A percentile compares a stretch with the other conserved stretches of the same genome.
Conservation (phyloP, 2,113 vertebrate species). For the Ovibos moschatus region DNA sequence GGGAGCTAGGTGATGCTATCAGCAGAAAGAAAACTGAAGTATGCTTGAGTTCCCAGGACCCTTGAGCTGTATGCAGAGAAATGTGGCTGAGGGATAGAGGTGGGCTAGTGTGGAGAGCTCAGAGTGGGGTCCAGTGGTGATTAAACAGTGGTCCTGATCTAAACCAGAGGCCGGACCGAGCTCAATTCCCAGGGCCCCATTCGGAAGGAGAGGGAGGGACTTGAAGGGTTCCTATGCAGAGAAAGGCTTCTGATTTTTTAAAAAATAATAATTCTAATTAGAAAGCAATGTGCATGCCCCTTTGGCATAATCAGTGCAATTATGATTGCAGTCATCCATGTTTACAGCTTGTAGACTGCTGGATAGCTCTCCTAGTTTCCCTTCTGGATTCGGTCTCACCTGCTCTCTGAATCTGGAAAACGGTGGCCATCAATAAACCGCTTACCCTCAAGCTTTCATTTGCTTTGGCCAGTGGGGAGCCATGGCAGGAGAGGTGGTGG, state of each 20-base stretch:
- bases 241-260: background rate
- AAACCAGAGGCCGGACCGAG: background rate
- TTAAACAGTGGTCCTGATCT: background rate
- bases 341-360: background rate
- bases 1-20: background rate
- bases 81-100: background rate
- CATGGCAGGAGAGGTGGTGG: background rate
- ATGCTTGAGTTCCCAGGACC: background rate
- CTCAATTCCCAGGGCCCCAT: background rate
- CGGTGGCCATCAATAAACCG: background rate
- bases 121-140: fast-evolving
- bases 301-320: background rate
- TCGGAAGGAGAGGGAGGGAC: fast-evolving
- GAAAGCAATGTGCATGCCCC: background rate
- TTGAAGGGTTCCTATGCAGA: background rate
- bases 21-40: background rate
- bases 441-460: background rate
- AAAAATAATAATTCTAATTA: background rate
- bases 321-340: background rate
- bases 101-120: background rate
- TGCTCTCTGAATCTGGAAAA: background rate
- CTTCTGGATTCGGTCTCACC: background rate
- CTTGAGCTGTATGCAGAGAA: background rate
- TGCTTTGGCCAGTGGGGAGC: too few relatives aligned
- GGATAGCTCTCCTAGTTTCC: background rate